Base-by-base conservation (phyloP, 2,113 vertebrate species). In the Larimichthys polyactis region DNA sequence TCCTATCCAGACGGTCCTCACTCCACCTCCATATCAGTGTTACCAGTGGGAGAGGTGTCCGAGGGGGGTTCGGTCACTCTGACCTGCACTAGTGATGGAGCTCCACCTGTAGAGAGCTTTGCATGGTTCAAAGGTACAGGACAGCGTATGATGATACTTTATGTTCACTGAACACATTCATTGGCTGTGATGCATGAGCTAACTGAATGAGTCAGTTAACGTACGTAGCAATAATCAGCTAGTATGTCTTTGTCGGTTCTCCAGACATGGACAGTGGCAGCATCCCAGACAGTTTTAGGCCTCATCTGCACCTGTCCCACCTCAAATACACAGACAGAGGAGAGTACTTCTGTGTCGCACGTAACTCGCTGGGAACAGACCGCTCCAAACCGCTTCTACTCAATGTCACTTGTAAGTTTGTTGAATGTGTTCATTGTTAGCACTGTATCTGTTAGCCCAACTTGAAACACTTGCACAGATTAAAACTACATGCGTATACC, bases 61-160 rank as follows among this genome's bases (percentile, higher is more conserved):
- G 95, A 95, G 82, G 94, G 94, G 1, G 88, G 70, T 0, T 92
- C 93, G 0, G 93, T 94, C 77, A 94, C 93, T 57, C 82, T 96
- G 70, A 93, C 90, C 63, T 96, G 95, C 92, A 91, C 74, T 55
- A 95, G 94, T 46, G 91, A 94, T 9, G 95, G 92, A 24, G 91
- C 94, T 62, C 95, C 95, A 0, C 92, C 93, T 17, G 94, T 92
- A 10, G 94, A 95, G 90, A 95, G 95, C 88, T 96, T 87, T 49
- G 93, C 93, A 20, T 96, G 95, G 95, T 95, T 95, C 83, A 94
- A 93, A 90, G 92, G 93, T 94, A 79, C 3, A 19, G 0, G 12
- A 57, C 24, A 72, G 19, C 17, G 29, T 16, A 12, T 44, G 15
- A 12, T 44, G 15, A 19, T 0, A 22, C 57, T 27, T 8, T 12